Evolutionary conservation across 1,140 invertebrate genomes (phyloP).

Genomic region (Heliconius hewitsoni): DNA sequence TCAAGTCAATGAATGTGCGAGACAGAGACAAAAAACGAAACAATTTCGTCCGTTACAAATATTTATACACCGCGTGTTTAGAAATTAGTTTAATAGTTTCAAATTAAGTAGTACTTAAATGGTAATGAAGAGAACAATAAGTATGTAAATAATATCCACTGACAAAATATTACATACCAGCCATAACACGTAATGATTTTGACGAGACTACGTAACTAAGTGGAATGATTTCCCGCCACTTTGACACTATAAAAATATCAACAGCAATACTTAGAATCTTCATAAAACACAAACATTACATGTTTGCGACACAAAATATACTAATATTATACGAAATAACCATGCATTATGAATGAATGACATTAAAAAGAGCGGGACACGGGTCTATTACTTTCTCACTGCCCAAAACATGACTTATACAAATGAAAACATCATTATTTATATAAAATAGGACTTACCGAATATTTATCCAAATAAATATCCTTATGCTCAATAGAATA

Average conservation of each 20-base stretch:
- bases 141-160: constrained; percentile 6
- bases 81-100: constrained; percentile 24
- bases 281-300: neutral
- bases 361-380: constrained; percentile 80
- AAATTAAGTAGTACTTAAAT: constrained; percentile 16
- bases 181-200: constrained; percentile 36
- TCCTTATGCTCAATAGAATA: constrained; percentile 79
- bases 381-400: constrained; percentile 74
- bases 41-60: constrained; percentile 64
- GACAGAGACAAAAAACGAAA: constrained; percentile 58
- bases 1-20: constrained; percentile 36
- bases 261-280: neutral
- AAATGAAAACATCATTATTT: constrained; percentile 42
- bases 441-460: constrained; percentile 67
- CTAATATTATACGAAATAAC: constrained; percentile 31
- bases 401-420: constrained; percentile 52
- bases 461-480: constrained; percentile 82
- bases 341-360: constrained; percentile 55
- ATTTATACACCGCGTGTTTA: constrained; percentile 46
- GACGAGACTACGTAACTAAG: constrained; percentile 38
- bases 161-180: constrained; percentile 11
- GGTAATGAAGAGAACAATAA: neutral
- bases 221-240: constrained; percentile 68
- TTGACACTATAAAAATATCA: constrained; percentile 39
- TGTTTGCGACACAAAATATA: constrained; percentile 20